A percentile compares a stretch with the other conserved stretches of the same genome.
Conservation (phyloP, 2,888 invertebrate genomes). For the Isoperla grammatica region DNA sequence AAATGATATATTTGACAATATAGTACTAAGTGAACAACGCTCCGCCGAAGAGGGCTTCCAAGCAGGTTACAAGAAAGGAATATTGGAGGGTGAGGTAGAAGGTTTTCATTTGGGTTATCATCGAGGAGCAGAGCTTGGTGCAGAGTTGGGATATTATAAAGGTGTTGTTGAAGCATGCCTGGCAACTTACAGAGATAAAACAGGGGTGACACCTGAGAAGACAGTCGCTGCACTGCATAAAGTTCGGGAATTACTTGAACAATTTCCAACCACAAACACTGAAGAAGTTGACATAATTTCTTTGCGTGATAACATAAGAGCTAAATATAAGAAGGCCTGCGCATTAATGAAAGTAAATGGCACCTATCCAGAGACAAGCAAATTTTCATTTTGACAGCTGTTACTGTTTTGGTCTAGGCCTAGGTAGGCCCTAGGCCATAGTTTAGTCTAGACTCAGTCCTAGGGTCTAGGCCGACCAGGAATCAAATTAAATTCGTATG, state of each 20-base stretch:
- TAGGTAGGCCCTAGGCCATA: too few relatives aligned
- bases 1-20: constrained; percentile 66
- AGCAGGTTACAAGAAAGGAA: constrained; percentile 61
- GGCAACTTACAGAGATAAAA: constrained; percentile 31
- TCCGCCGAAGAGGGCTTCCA: constrained; percentile 57
- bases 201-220: constrained; percentile 47
- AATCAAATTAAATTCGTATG: too few relatives aligned
- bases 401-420: too few relatives aligned
- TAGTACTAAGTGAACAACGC: constrained; percentile 63
- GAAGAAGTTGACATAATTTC: constrained; percentile 60
- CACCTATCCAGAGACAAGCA: constrained; percentile 51
- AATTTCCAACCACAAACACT: constrained; percentile 61
- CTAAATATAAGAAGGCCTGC: constrained; percentile 63
- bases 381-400: constrained; percentile 51
- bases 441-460: too few relatives aligned
- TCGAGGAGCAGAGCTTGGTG: constrained; percentile 67
- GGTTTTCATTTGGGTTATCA: constrained; percentile 73
- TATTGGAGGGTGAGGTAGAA: constrained; percentile 53
- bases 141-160: constrained; percentile 69
- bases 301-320: constrained; percentile 57
- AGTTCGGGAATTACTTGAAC: constrained; percentile 53
- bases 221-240: constrained; percentile 49
- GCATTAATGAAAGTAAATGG: constrained; percentile 59
- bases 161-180: constrained; percentile 50
- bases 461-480: too few relatives aligned